A percentile compares a stretch with the other conserved stretches of the same genome.
phyloP scores from a whole-genome alignment of 2,113 vertebrate genomes.

The Athene cunicularia region DNA sequence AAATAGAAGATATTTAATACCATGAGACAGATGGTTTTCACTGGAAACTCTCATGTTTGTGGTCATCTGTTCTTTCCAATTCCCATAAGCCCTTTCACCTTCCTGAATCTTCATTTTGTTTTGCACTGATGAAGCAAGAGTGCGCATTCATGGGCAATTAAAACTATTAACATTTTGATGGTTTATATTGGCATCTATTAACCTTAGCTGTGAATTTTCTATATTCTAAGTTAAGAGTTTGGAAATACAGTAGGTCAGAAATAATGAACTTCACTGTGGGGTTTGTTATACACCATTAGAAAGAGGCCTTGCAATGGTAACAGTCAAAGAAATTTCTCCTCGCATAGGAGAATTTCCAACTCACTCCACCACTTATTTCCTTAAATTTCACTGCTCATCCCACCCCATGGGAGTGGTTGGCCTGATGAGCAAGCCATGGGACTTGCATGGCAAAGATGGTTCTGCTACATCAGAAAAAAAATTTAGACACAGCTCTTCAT shows the following conservation, averaged over 20 bases:
- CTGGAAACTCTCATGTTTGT: background rate
- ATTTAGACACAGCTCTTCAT: background rate
- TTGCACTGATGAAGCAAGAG: background rate
- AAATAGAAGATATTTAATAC: background rate
- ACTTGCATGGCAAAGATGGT: background rate
- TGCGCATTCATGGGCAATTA: background rate
- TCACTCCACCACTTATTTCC: background rate
- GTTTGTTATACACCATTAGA: background rate
- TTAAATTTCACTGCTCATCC: background rate
- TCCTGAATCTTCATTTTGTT: background rate
- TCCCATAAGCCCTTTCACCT: background rate
- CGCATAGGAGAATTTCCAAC: background rate
- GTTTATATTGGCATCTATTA: background rate
- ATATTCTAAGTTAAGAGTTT: background rate
- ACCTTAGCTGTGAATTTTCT: background rate
- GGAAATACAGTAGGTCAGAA: background rate
- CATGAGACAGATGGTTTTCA: background rate
- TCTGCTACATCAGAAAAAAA: background rate
- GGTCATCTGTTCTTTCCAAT: background rate
- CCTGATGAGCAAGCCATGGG: background rate
- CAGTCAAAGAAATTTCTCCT: background rate
- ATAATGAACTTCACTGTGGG: background rate
- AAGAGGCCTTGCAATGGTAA: background rate
- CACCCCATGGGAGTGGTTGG: background rate
- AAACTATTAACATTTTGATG: background rate